A percentile compares a stretch with the other conserved stretches of the same genome.
phyloP scores from a whole-genome alignment of 2,888 invertebrate species.

The Pseudeuparius sepicola region DNA sequence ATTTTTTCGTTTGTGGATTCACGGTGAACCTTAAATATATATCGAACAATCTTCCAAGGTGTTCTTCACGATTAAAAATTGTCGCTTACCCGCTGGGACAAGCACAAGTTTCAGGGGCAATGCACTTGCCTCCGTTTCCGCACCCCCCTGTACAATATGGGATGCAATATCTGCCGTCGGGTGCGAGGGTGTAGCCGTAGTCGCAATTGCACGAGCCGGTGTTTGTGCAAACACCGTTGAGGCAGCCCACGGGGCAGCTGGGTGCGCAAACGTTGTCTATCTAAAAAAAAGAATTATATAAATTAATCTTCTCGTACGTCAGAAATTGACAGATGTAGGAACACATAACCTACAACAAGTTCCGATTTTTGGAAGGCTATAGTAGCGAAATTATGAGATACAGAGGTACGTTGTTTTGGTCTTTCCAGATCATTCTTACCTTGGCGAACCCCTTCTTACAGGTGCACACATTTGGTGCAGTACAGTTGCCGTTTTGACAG shows the following conservation, averaged over 20 bases:
- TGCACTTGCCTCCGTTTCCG: conserved; percentile 45
- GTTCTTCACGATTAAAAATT: not conserved
- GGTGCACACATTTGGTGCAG: conserved; percentile 53
- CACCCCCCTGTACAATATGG: conserved; percentile 49
- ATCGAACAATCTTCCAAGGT: conserved; percentile 2
- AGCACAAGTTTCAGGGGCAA: conserved; percentile 47
- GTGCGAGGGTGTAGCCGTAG: conserved; percentile 46
- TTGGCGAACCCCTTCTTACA: conserved; percentile 52
- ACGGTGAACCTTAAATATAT: conserved; percentile 36
- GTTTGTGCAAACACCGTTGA: conserved; percentile 53
- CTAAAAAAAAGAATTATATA: too few relatives aligned
- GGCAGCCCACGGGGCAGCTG: conserved; percentile 59
- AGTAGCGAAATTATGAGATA: too few relatives aligned
- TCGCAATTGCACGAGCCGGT: conserved; percentile 55
- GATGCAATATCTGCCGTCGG: conserved; percentile 48
- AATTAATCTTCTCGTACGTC: too few relatives aligned
- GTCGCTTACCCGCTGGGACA: conserved; percentile 43
- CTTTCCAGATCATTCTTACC: conserved; percentile 33
- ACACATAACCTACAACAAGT: too few relatives aligned
- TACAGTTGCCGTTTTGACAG: conserved; percentile 58
- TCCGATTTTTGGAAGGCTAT: too few relatives aligned
- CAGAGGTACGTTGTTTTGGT: conserved; percentile 14
- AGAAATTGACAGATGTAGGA: too few relatives aligned
- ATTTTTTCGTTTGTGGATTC: conserved; percentile 32
- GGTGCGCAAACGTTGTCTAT: conserved; percentile 52